Base-by-base conservation (phyloP, 2,113 vertebrate genomes). In the human (Homo sapiens) region DNA sequence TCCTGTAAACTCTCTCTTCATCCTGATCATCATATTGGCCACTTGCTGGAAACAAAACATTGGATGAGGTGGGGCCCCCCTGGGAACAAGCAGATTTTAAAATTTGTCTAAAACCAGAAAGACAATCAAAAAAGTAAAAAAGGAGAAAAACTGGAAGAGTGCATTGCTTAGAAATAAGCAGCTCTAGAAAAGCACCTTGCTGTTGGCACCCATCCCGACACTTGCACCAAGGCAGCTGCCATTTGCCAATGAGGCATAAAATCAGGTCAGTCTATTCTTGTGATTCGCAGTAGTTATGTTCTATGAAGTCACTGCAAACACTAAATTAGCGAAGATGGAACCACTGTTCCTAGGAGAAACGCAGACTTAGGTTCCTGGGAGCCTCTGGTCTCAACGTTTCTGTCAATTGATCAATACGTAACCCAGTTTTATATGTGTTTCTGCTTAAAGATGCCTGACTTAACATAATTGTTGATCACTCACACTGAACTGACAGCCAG, bases 11-110 rank as follows among this genome's bases (percentile, higher is more conserved):
- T 99, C 99, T 0, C 99, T 99, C 98, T 99, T 99, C 99, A 99
- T 99, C 97, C 99, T 99, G 98, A 99, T 98, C 99, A 99, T 99
- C 99, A 99, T 99, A 93, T 99, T 99, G 94, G 99, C 99, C 90
- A 99, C 99, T 11, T 99, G 99, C 99, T 99, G 98, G 45, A 94
- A 97, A 97, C 30, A 68, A 98, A 95, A 97, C 8, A 3, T 0
- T 0, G 0, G 0, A 32, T 81, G 92, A 93, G 68, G 55, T 5
- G n/a, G 73, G 30, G n/a, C 52, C 25, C 43, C 93, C 38, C 57
- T 32, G 75, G 78, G 66, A 85, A 61, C 40, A 3, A 76, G 78
- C 57, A 85, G 50, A 68, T 61, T 76, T 66, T 20, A 70, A 78
- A 73, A 79, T 40, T 48, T 6, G 8, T 83, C 61, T 73, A 82